Evolutionary conservation across 2,113 vertebrate genomes (phyloP), one percentile per base, ranked within the genome.

Genomic region (Thamnaconus septentrionalis): DNA sequence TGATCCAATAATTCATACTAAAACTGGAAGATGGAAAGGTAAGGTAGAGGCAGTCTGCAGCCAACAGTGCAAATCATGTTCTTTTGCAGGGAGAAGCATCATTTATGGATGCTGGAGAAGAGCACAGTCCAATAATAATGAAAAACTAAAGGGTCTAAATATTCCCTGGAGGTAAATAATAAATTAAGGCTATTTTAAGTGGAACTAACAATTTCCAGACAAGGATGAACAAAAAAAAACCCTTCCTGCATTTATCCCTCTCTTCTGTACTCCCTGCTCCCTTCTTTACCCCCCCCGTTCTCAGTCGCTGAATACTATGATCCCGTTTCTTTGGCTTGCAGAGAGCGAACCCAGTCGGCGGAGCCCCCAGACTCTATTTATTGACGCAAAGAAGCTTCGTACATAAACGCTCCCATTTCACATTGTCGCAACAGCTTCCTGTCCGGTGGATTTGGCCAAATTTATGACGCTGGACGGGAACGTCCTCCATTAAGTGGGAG

Each of bases 351-450:
- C 10, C 10, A 50, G 8, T 50, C 48, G 18, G 18, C 18, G 18
- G 18, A 31, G 18, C 18, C 18, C 18, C 18, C 18, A 31, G 18
- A 31, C 72, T 64, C 55, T 76, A 85, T 90, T 89, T 89, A 88
- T 85, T 90, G 69, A 66, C 88, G 88, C 81, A 85, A 61, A 82
- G 63, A 67, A 67, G 49, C 66, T 78, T 81, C 81, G 82, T 85
- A 89, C 79, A 85, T 67, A 65, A 77, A 69, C 68, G 71, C 66
- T 78, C 71, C 86, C 81, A 76, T 84, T 75, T 79, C 69, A 83
- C 78, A 71, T 64, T 0, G 72, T 84, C 65, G 71, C 80, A 64
- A 69, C 73, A 70, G 74, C 82, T 79, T 88, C 78, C 75, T 85
- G 76, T 80, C 75, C 58, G 3, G 18, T 18, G 48, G 59, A 71